Evolutionary conservation across 2,113 vertebrate genomes (phyloP).

Genomic region (Ceratotherium simum): DNA sequence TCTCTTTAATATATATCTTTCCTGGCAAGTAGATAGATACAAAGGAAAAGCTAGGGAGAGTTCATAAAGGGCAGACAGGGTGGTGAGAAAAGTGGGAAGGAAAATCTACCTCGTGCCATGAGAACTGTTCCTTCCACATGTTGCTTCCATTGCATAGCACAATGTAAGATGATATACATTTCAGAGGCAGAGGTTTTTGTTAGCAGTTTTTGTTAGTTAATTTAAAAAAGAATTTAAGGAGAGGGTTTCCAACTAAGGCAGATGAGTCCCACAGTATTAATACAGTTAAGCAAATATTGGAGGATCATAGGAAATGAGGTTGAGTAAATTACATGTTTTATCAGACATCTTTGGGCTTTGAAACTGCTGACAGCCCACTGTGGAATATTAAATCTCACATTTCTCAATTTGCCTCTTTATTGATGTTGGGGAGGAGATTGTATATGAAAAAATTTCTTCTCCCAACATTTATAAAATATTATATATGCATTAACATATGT

Average conservation of each 20-base stretch:
- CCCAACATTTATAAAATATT: conserved; percentile 73
- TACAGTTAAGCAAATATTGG: conserved; percentile 84
- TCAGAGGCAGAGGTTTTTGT: conserved; percentile 68
- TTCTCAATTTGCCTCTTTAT: conserved; percentile 80
- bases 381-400: conserved; percentile 81
- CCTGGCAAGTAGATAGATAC: background rate
- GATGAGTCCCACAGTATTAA: conserved; percentile 81
- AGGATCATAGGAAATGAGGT: conserved; percentile 83
- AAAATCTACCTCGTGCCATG: background rate
- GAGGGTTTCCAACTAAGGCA: conserved; percentile 76
- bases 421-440: conserved; percentile 71
- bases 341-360: conserved; percentile 82
- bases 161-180: conserved; percentile 57
- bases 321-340: conserved; percentile 85
- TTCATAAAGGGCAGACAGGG: background rate
- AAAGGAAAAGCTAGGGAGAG: background rate
- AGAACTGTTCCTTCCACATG: background rate
- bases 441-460: conserved; percentile 71
- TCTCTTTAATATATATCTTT: background rate
- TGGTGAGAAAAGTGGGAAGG: background rate
- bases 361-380: conserved; percentile 81
- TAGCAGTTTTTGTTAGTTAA: conserved; percentile 78
- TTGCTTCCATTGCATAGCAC: conserved; percentile 9
- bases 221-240: conserved; percentile 80
- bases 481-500: conserved; percentile 57